Evolutionary conservation across 2,797 vertebrate species (phyloP).

Genomic region (Thalassophryne amazonica): DNA sequence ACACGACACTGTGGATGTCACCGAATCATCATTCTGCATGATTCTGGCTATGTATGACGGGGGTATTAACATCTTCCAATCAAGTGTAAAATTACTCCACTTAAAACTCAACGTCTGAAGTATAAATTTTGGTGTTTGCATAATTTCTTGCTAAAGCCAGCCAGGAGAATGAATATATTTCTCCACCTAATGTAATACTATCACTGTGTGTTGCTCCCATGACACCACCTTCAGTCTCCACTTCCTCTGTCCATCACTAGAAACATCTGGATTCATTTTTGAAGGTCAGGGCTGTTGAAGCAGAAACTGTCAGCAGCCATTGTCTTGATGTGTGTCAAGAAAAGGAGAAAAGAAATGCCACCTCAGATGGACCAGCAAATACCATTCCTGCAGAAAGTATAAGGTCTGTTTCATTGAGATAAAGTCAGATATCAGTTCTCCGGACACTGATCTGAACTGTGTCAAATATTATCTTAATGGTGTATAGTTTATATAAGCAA

Average conservation of each 20-base stretch:
- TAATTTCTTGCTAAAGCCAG: constrained; percentile 31
- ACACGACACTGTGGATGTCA: too few relatives aligned
- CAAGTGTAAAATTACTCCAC: too few relatives aligned
- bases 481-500: too few relatives aligned
- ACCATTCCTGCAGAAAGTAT: constrained; percentile 55
- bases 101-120: too few relatives aligned
- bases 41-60: too few relatives aligned
- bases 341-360: constrained; percentile 67
- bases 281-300: constrained; percentile 63
- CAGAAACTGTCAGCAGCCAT: constrained; percentile 57
- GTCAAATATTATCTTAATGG: too few relatives aligned
- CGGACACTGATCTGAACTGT: too few relatives aligned
- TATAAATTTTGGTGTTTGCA: constrained; percentile 7
- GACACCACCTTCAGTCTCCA: constrained; percentile 22
- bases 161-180: constrained; percentile 17
- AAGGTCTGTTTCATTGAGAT: constrained; percentile 19
- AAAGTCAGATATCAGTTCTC: constrained; percentile 2
- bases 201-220: constrained; percentile 27
- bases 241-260: constrained; percentile 60
- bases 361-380: constrained; percentile 56
- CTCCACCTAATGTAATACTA: constrained; percentile 30
- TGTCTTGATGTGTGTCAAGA: constrained; percentile 60
- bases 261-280: constrained; percentile 73
- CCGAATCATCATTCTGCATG: too few relatives aligned
- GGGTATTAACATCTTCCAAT: too few relatives aligned